phyloP scores from a whole-genome alignment of 2,888 invertebrate genomes.

The Microchrysa polita region DNA sequence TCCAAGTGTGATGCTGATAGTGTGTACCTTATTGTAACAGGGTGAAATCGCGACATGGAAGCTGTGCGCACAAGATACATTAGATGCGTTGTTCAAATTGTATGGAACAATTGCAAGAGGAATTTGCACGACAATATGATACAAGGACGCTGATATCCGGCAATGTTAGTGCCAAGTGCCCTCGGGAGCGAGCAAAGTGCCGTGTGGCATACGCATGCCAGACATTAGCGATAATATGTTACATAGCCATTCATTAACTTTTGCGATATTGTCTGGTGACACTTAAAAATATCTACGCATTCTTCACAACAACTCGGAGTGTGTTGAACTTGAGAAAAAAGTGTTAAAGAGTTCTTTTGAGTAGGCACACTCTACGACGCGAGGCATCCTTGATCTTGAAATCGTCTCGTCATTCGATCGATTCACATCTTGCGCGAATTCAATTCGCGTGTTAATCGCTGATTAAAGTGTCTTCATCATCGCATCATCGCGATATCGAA shows the following conservation, averaged over 20 bases:
- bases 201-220: constrained; percentile 38
- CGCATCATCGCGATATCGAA: constrained; percentile 26
- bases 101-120: constrained; percentile 40
- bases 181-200: neutral
- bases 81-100: constrained; percentile 15
- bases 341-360: constrained; percentile 9
- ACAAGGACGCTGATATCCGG: constrained; percentile 23
- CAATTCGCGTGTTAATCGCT: constrained; percentile 41
- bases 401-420: neutral
- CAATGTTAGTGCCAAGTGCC: neutral
- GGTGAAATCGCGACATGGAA: constrained; percentile 21
- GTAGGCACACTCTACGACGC: constrained; percentile 35
- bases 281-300: no score
- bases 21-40: constrained; percentile 37
- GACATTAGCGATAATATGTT: constrained; percentile 25
- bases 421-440: constrained; percentile 14
- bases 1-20: constrained; percentile 28
- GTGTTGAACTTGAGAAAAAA: no score
- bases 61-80: constrained; percentile 21
- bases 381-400: neutral
- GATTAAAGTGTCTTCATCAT: constrained; percentile 40
- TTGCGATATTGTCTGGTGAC: no score
- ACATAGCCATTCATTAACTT: no score
- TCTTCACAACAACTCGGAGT: no score
- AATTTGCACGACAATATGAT: constrained; percentile 30